Conservation (phyloP, 2,888 invertebrate species). For the Parascotia fuliginaria region DNA sequence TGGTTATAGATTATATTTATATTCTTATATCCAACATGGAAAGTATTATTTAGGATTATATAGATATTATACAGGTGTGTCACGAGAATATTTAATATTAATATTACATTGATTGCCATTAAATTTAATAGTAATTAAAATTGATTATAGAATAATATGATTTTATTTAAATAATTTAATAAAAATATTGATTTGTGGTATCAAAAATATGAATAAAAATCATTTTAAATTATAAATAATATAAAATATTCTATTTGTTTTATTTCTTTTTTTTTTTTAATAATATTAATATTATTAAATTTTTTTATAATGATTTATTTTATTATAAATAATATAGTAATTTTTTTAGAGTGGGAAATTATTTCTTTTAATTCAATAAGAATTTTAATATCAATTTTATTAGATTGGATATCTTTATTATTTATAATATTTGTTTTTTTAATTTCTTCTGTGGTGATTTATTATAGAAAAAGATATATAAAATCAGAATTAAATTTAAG, state of each 20-base stretch:
- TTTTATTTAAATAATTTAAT: slow-evolving; percentile 88
- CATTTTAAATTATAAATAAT: slow-evolving; percentile 80
- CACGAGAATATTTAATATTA: slow-evolving; percentile 87
- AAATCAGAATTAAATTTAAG: slow-evolving; percentile 81
- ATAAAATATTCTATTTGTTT: slow-evolving; percentile 80
- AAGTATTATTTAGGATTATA: slow-evolving; percentile 77
- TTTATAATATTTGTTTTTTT: slow-evolving; percentile 88
- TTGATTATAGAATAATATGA: slow-evolving; percentile 80
- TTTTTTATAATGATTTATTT: slow-evolving; percentile 74
- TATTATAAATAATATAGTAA: slow-evolving; percentile 71
- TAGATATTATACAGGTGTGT: slow-evolving; percentile 76
- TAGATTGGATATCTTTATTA: slow-evolving; percentile 88
- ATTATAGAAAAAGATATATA: slow-evolving; percentile 88
- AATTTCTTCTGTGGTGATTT: slow-evolving; percentile 88
- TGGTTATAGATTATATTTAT: slow-evolving; percentile 88
- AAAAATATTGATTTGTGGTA: slow-evolving; percentile 89
- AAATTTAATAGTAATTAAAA: slow-evolving; percentile 86
- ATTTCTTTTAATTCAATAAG: slow-evolving; percentile 77
- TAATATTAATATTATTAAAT: slow-evolving; percentile 72
- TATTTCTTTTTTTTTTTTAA: slow-evolving; percentile 80
- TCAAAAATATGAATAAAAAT: slow-evolving; percentile 82
- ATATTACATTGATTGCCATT: slow-evolving; percentile 87
- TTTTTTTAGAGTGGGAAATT: slow-evolving; percentile 86
- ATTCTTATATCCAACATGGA: slow-evolving; percentile 87
- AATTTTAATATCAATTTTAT: slow-evolving; percentile 84